Percentiles rank a stretch among this genome's conserved stretches.
phyloP scores from a whole-genome alignment of 2,113 vertebrate species.

The Syngnathus floridae region DNA sequence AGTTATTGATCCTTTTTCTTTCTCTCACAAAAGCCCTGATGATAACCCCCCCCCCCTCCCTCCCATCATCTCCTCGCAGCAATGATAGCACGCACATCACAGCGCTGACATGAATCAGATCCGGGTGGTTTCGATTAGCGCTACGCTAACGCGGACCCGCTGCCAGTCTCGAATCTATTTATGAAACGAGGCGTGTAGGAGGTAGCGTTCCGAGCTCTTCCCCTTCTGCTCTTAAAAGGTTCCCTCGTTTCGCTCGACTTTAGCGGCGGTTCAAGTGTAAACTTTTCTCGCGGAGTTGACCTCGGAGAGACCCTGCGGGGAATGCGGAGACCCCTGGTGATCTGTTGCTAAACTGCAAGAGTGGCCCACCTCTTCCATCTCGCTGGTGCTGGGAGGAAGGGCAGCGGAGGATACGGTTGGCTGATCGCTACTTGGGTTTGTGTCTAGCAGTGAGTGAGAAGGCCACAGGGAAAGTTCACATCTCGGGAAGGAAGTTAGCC shows the following conservation, averaged over 20 bases:
- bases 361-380: constrained; percentile 54
- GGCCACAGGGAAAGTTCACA: constrained; percentile 9
- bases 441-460: constrained; percentile 17
- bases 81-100: constrained; percentile 65
- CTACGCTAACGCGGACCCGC: constrained; percentile 57
- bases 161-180: constrained; percentile 59
- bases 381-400: constrained; percentile 42
- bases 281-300: constrained; percentile 63
- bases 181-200: constrained; percentile 67
- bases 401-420: constrained; percentile 36
- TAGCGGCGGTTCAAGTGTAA: constrained; percentile 55
- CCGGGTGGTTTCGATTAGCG: constrained; percentile 62
- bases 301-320: constrained; percentile 50
- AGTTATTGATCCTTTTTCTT: constrained; percentile 69
- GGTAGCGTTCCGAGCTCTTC: constrained; percentile 57
- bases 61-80: constrained; percentile 40
- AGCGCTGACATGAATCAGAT: constrained; percentile 66
- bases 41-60: constrained; percentile 44
- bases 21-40: constrained; percentile 59
- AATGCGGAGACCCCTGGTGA: constrained; percentile 55
- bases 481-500: background rate
- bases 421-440: constrained; percentile 12
- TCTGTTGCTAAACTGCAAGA: constrained; percentile 57
- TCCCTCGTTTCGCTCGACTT: constrained; percentile 64
- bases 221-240: constrained; percentile 55